Conservation (phyloP, 2,113 vertebrate species). For the Columba livia region DNA sequence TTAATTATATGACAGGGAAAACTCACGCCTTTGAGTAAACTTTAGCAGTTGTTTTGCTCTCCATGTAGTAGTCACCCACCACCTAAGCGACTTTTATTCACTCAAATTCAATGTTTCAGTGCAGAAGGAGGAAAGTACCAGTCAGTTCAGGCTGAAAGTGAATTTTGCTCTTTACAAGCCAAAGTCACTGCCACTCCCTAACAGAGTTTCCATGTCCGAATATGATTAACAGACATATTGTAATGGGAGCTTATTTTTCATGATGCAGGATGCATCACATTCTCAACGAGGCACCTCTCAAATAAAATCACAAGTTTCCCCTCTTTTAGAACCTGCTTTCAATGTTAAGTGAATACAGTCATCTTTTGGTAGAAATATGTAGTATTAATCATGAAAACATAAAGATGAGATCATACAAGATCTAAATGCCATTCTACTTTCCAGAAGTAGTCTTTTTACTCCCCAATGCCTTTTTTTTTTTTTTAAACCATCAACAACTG, state of each 20-base stretch:
- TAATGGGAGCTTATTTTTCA: background rate
- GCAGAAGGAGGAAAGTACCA: background rate
- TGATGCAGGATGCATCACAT: background rate
- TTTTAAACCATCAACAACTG: background rate
- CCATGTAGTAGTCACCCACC: background rate
- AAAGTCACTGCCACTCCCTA: background rate
- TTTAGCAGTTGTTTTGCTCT: background rate
- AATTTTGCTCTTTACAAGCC: background rate
- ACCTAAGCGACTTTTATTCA: background rate
- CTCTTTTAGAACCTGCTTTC: background rate
- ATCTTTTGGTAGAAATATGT: background rate
- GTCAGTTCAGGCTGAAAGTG: background rate
- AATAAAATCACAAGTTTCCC: background rate
- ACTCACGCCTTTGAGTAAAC: background rate
- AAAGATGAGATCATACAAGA: background rate
- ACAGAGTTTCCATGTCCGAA: background rate
- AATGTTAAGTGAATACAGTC: background rate
- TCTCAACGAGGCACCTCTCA: background rate
- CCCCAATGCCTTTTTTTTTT: background rate
- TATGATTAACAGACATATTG: background rate
- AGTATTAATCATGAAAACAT: constrained; percentile 1
- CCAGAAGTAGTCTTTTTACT: background rate
- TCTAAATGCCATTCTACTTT: background rate
- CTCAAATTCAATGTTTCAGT: background rate
- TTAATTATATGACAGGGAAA: background rate